Conservation (phyloP, 2,888 invertebrate genomes). For the Allygus modestus region DNA sequence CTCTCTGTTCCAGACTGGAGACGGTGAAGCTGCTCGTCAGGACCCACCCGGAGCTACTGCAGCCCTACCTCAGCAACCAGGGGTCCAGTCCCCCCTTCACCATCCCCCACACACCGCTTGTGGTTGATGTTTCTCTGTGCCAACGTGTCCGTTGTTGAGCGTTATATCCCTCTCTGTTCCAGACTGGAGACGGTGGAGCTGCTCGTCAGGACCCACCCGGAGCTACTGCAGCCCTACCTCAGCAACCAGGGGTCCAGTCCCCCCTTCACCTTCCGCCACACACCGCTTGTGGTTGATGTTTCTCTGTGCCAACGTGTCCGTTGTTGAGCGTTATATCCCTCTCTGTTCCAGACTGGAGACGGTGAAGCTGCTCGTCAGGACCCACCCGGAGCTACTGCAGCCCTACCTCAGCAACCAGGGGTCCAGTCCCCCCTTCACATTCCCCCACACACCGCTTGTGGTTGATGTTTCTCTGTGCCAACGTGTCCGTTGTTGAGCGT, state of each 20-base stretch:
- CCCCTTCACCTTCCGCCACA: slow-evolving; percentile 84
- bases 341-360: slow-evolving; percentile 85
- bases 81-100: slow-evolving; percentile 75
- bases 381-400: slow-evolving; percentile 88
- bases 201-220: slow-evolving; percentile 88
- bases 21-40: slow-evolving; percentile 92
- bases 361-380: slow-evolving; percentile 90
- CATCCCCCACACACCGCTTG: slow-evolving; percentile 84
- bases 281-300: slow-evolving; percentile 79
- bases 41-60: slow-evolving; percentile 88
- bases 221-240: slow-evolving; percentile 85
- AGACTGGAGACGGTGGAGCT: slow-evolving; percentile 93
- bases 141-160: too few relatives aligned
- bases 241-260: slow-evolving; percentile 74
- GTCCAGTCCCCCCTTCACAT: slow-evolving; percentile 76
- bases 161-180: too few relatives aligned
- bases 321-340: too few relatives aligned
- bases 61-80: slow-evolving; percentile 78
- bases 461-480: too few relatives aligned
- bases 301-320: too few relatives aligned
- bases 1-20: slow-evolving; percentile 82
- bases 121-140: too few relatives aligned
- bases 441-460: slow-evolving; percentile 91
- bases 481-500: slow-evolving; percentile 75
- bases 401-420: slow-evolving; percentile 78